A percentile compares a stretch with the other conserved stretches of the same genome.
Conservation (phyloP, 2,113 vertebrate genomes). For the Lanius collurio region DNA sequence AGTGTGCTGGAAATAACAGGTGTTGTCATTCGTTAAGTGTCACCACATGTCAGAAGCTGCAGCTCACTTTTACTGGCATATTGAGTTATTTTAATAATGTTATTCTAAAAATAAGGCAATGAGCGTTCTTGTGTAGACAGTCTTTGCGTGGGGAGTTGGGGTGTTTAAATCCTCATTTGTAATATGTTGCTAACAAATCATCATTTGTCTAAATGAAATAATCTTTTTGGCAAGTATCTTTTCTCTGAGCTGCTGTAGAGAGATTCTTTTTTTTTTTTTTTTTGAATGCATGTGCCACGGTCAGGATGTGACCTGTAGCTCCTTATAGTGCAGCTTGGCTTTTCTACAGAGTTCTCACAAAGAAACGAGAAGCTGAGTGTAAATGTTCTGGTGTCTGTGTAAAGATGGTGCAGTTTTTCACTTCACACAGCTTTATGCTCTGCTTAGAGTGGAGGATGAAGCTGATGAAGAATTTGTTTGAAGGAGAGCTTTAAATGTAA, state of each 20-base stretch:
- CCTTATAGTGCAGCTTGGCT: neutral
- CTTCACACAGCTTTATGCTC: neutral
- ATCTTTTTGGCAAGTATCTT: neutral
- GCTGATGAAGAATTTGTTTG: neutral
- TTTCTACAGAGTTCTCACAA: accelerated
- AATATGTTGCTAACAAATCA: accelerated
- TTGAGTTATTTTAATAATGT: neutral
- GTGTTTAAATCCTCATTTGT: neutral
- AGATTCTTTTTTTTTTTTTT: neutral
- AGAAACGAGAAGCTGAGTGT: neutral
- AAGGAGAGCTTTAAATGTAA: neutral
- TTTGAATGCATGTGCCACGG: accelerated
- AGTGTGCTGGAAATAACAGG: neutral
- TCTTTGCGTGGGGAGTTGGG: neutral
- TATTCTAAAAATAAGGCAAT: neutral
- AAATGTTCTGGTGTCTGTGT: neutral
- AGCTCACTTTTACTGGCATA: neutral
- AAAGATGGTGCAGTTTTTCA: neutral
- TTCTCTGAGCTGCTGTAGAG: neutral
- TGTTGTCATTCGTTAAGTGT: neutral
- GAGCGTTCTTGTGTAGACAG: neutral
- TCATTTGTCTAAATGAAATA: neutral
- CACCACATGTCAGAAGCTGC: neutral
- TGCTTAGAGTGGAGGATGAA: neutral
- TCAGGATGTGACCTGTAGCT: neutral